phyloP scores from a whole-genome alignment of 30 jellyfish, hydroid and myxozoan genomes.

The Turritopsis rubra region DNA sequence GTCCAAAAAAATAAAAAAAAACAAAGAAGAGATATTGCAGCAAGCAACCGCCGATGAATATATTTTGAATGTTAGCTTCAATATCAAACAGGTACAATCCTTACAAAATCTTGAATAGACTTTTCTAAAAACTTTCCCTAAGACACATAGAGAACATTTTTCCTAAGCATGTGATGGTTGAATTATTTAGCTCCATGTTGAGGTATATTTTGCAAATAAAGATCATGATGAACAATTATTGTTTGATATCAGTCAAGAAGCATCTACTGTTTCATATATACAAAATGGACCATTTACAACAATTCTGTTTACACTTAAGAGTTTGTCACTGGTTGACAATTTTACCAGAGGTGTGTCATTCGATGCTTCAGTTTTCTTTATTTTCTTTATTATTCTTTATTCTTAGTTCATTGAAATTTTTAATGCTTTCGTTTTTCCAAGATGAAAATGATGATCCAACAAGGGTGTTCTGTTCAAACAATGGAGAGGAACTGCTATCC shows the following conservation, averaged over 20 bases:
- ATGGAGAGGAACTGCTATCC: background rate
- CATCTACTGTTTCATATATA: background rate
- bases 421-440: background rate
- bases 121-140: background rate
- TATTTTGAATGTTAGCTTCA: background rate
- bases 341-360: background rate
- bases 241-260: background rate
- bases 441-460: background rate
- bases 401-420: background rate
- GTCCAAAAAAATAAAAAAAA: background rate
- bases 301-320: background rate
- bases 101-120: too few species aligned
- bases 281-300: background rate
- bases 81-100: background rate
- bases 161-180: background rate
- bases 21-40: background rate
- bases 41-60: background rate
- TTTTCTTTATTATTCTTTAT: background rate
- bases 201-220: background rate
- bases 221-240: background rate
- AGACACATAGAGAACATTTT: background rate
- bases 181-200: background rate
- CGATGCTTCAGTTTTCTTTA: background rate
- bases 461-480: background rate
- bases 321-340: background rate